Conservation (phyloP, 2,113 vertebrate species). For the Heterotilapia buettikoferi region DNA sequence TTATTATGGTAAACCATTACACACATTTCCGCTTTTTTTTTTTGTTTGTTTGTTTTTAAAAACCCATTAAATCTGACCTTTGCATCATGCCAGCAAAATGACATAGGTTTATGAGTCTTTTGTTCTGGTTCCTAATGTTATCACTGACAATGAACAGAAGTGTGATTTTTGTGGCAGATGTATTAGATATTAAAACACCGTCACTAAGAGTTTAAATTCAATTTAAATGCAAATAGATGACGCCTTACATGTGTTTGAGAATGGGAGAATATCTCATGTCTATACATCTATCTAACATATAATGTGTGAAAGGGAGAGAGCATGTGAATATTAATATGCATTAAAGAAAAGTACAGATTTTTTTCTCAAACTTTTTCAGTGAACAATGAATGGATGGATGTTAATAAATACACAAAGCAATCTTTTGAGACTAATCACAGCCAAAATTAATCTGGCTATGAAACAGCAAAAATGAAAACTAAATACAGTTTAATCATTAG, state of each 20-base stretch:
- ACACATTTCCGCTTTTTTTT: not conserved
- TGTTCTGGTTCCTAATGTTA: not conserved
- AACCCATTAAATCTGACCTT: not conserved
- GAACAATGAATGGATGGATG: not conserved
- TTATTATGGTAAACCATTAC: no score
- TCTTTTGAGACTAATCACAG: not conserved
- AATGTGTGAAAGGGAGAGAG: not conserved
- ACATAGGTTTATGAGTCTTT: not conserved
- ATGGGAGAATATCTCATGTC: not conserved
- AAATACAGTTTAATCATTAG: not conserved
- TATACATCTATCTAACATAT: not conserved
- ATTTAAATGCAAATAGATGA: not conserved
- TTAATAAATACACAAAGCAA: not conserved
- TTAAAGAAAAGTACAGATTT: not conserved
- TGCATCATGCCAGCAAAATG: not conserved
- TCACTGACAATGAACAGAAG: not conserved
- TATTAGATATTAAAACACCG: not conserved
- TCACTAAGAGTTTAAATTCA: not conserved
- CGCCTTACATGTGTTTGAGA: not conserved
- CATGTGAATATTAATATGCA: not conserved
- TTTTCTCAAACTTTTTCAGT: not conserved
- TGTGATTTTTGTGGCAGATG: not conserved
- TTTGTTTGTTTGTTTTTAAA: not conserved
- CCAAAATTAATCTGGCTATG: not conserved
- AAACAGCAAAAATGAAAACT: not conserved